phyloP scores from a whole-genome alignment of 2,888 invertebrate genomes.

The Drosophila aldrichi region DNA sequence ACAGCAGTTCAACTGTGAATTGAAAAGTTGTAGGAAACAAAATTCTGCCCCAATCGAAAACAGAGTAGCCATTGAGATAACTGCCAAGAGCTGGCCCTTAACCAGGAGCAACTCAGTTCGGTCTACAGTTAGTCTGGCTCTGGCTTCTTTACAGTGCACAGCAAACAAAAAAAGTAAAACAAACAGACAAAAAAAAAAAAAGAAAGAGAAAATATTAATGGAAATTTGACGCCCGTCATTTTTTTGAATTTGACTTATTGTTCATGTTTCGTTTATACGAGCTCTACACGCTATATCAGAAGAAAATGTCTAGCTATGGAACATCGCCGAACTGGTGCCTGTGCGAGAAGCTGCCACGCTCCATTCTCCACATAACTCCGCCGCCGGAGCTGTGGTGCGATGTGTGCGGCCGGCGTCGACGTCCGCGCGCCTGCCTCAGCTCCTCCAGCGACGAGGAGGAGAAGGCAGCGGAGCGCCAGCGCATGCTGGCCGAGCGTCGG shows the following conservation, averaged over 20 bases:
- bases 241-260: neutral
- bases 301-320: constrained; percentile 47
- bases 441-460: constrained; percentile 62
- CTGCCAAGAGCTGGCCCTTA: constrained; percentile 5
- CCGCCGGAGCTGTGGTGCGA: constrained; percentile 36
- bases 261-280: constrained; percentile 72
- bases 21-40: too few species aligned
- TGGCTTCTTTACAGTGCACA: constrained; percentile 8
- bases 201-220: neutral
- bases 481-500: constrained; percentile 19
- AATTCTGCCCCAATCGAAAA: neutral
- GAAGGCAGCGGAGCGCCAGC: constrained; percentile 2
- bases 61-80: constrained; percentile 2
- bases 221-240: neutral
- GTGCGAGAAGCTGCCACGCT: constrained; percentile 65
- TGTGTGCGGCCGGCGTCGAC: constrained; percentile 54
- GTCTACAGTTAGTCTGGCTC: constrained; percentile 17
- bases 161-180: too few species aligned
- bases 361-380: constrained; percentile 47
- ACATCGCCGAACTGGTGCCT: constrained; percentile 45
- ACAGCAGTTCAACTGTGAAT: too few species aligned
- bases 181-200: neutral
- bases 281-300: constrained; percentile 56
- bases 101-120: neutral
- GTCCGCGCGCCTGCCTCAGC: constrained; percentile 19